Evolutionary conservation across 2,113 vertebrate species (phyloP).

Genomic region (Anolis carolinensis): DNA sequence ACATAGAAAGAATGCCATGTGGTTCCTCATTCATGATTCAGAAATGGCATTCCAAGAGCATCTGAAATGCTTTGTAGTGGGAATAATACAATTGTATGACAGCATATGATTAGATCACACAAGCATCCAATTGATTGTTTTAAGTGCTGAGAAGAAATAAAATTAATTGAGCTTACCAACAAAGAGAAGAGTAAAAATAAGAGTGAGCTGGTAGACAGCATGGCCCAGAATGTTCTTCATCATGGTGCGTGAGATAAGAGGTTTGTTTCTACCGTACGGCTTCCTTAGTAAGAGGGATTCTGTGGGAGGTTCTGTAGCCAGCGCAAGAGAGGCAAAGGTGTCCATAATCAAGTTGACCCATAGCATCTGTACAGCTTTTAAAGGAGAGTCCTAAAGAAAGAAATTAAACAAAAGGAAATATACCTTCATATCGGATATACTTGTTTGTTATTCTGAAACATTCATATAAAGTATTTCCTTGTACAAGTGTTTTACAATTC

Average conservation of each 20-base stretch:
- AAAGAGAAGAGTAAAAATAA: constrained; percentile 95
- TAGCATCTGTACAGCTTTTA: constrained; percentile 97
- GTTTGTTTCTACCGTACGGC: constrained; percentile 95
- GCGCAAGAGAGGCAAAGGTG: constrained; percentile 92
- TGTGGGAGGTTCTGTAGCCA: constrained; percentile 94
- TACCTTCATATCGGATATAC: background rate
- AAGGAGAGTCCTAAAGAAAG: constrained; percentile 87
- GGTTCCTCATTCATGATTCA: background rate
- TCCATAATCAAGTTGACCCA: constrained; percentile 99
- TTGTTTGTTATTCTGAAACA: background rate
- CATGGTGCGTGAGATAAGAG: constrained; percentile 97
- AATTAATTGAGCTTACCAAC: constrained; percentile 77
- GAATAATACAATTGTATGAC: background rate
- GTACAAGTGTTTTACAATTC: background rate
- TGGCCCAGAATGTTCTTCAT: constrained; percentile 98
- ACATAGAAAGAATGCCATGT: background rate
- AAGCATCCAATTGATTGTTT: background rate
- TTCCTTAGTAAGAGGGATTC: constrained; percentile 88
- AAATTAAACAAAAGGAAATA: background rate
- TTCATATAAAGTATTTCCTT: background rate
- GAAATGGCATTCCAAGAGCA: background rate
- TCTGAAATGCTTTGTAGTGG: background rate
- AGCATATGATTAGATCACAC: background rate
- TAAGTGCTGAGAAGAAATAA: background rate
- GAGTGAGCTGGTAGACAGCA: constrained; percentile 90